Conservation (phyloP, 1,140 invertebrate species). For the Oreohelix idahoensis region DNA sequence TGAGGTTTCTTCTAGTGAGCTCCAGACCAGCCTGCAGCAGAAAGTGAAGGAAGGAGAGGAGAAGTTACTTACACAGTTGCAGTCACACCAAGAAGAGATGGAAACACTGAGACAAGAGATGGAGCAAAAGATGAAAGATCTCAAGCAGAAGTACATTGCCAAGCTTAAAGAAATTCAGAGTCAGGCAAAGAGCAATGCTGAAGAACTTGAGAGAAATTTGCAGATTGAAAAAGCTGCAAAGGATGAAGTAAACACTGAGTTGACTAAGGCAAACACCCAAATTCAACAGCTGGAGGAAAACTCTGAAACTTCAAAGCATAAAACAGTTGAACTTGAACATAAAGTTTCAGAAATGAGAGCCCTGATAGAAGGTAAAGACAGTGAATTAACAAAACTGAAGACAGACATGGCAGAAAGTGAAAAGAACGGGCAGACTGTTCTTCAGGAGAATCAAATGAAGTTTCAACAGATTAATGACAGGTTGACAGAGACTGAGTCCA, state of each 20-base stretch:
- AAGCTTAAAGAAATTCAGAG: slow-evolving; percentile 63
- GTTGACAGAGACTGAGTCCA: slow-evolving; percentile 35
- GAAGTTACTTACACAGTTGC: slow-evolving; percentile 52
- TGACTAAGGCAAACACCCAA: slow-evolving; percentile 63
- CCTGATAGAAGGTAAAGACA: slow-evolving; percentile 42
- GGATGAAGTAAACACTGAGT: slow-evolving; percentile 58
- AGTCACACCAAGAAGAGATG: slow-evolving; percentile 61
- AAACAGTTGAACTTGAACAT: slow-evolving; percentile 60
- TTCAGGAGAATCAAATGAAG: slow-evolving; percentile 53
- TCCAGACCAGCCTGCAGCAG: slow-evolving; percentile 49
- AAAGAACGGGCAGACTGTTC: slow-evolving; percentile 58
- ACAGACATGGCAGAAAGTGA: slow-evolving; percentile 59
- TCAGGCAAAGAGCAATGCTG: slow-evolving; percentile 46
- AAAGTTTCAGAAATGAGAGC: slow-evolving; percentile 51
- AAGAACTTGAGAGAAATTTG: slow-evolving; percentile 44
- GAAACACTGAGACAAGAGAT: slow-evolving; percentile 58
- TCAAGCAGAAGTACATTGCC: slow-evolving; percentile 63
- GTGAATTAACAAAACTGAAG: slow-evolving; percentile 35
- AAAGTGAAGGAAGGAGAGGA: slow-evolving; percentile 58
- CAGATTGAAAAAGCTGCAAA: slow-evolving; percentile 49
- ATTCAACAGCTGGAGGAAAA: slow-evolving; percentile 62
- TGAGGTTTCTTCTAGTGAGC: slow-evolving; percentile 50
- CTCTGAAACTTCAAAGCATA: slow-evolving; percentile 48
- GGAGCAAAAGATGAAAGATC: slow-evolving; percentile 61
- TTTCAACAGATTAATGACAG: slow-evolving; percentile 43